phyloP scores from a whole-genome alignment of 2,113 vertebrate species.

The Thymallus thymallus region DNA sequence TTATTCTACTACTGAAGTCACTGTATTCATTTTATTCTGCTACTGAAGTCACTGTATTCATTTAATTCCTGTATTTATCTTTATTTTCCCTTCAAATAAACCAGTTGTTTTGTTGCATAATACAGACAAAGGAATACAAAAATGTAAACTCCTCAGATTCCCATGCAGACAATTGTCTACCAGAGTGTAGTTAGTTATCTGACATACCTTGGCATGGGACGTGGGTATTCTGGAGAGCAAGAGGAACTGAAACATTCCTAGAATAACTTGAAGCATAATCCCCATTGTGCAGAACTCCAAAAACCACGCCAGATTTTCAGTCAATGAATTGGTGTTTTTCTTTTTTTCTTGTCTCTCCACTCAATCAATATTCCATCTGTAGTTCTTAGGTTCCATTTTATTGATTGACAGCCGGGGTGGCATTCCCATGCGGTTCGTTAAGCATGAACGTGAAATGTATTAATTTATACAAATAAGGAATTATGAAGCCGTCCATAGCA shows the following conservation, averaged over 20 bases:
- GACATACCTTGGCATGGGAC: conserved; percentile 74
- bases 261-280: conserved; percentile 81
- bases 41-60: neutral
- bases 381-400: conserved; percentile 53
- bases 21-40: too few relatives aligned
- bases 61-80: neutral
- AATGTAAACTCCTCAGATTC: too few relatives aligned
- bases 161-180: neutral
- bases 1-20: too few relatives aligned
- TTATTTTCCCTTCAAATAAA: too few relatives aligned
- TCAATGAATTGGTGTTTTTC: conserved; percentile 43
- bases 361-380: conserved; percentile 45
- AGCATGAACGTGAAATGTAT: neutral
- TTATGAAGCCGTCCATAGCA: neutral
- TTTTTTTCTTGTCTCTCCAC: neutral
- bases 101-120: too few relatives aligned
- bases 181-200: neutral
- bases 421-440: neutral
- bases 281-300: conserved; percentile 74
- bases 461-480: neutral
- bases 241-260: conserved; percentile 82
- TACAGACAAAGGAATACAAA: too few relatives aligned
- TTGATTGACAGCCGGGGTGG: neutral
- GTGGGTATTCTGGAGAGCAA: conserved; percentile 75
- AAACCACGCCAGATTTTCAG: conserved; percentile 41